Evolutionary conservation across 2,888 invertebrate species (phyloP), one percentile per base, ranked within the genome.

Genomic region (Galerucella nymphaeae): DNA sequence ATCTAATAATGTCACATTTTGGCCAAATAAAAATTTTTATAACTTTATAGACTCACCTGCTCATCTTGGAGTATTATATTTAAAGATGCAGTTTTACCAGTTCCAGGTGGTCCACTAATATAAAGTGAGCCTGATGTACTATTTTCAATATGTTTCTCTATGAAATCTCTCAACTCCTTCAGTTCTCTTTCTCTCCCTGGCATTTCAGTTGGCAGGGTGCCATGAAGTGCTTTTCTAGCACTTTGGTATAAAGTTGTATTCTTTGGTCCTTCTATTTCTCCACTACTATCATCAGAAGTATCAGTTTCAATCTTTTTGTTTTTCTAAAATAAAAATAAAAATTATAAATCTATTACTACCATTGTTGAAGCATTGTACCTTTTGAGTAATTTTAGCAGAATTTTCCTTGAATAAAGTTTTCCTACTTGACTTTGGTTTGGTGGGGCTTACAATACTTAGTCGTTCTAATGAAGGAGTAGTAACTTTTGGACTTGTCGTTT

Each of bases 101-200:
- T 99, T 6, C 99, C 99, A 0, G 99, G 99, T 30, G 97, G 96
- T 1, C 99, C 99, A 53, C 97, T 98, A 57, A 99, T 91, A 85
- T 99, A 99, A 68, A 99, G 84, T 18, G 96, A 95, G 1, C 93
- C 94, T 0, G 97, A 93, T 45, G 88, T 88, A 77, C 90, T 88
- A 1, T 89, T 88, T 3, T 90, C 84, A 70, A 96, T 84, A 84
- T 94, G 92, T 11, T 89, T 87, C 14, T 86, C 85, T 65, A 98
- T 88, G 85, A 96, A 96, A 3, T 87, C 85, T 30, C 90, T 88
- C 18, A 99, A 87, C 80, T 91, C 90, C 4, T 88, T 85, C 10
- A 94, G 89, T 87, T 98, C 95, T 50, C 88, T 87, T 82, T 97
- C 96, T 72, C 98, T 89, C n/a, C 96, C 94, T 8, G 93, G 92